Percentiles rank a stretch among this genome's conserved stretches.
Evolutionary conservation across 2,888 invertebrate genomes (phyloP).

Genomic region (Mythimna impura): DNA sequence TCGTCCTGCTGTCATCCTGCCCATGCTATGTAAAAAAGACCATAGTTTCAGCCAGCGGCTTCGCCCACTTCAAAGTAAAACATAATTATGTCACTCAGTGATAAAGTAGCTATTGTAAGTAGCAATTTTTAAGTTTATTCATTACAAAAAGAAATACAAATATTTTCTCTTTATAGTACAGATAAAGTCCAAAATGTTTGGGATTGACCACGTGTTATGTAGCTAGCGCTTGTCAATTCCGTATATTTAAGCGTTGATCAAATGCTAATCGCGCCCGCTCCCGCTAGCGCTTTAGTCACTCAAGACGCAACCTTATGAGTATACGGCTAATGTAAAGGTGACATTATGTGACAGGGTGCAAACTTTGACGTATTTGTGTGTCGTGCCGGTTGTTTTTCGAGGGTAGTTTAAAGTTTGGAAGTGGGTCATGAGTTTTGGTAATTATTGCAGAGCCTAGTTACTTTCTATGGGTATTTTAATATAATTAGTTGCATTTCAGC

Average conservation of each 20-base stretch:
- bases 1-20: too few species aligned
- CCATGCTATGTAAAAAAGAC: too few species aligned
- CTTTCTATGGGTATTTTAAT: too few species aligned
- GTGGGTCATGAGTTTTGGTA: conserved; percentile 29
- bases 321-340: conserved; percentile 50
- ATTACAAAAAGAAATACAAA: too few species aligned
- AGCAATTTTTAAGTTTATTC: too few species aligned
- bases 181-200: too few species aligned
- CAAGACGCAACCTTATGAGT: neutral
- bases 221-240: neutral
- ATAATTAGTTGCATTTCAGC: too few species aligned
- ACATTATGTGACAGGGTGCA: conserved; percentile 50
- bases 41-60: too few species aligned
- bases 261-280: neutral
- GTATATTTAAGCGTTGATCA: neutral
- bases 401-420: conserved; percentile 48
- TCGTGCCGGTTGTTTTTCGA: conserved; percentile 46
- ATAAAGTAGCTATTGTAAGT: too few species aligned
- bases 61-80: too few species aligned
- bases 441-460: neutral
- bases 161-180: too few species aligned
- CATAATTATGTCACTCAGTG: too few species aligned
- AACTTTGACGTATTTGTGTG: conserved; percentile 61
- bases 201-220: neutral
- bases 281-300: neutral